phyloP scores from a whole-genome alignment of 2,888 invertebrate genomes.

The Unio pictorum region DNA sequence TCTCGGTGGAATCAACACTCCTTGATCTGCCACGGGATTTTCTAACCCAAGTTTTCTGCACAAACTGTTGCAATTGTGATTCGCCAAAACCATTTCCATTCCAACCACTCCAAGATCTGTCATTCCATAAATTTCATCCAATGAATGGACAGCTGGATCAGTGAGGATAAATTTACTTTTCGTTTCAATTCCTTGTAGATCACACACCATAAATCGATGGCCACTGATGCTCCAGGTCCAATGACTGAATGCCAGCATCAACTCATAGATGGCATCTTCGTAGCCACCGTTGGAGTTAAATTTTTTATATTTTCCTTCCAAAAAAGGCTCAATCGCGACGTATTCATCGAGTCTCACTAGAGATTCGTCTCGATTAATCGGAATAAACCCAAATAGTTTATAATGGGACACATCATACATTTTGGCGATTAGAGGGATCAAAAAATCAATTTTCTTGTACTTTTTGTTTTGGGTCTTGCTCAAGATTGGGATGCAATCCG shows the following conservation, averaged over 20 bases:
- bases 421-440: constrained; percentile 31
- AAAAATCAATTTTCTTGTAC: constrained; percentile 17
- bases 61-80: constrained; percentile 33
- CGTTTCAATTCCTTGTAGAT: constrained; percentile 33
- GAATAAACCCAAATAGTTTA: constrained; percentile 28
- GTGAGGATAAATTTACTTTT: constrained; percentile 28
- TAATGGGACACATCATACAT: constrained; percentile 34
- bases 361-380: constrained; percentile 21
- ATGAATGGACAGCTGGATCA: constrained; percentile 37
- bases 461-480: constrained; percentile 17
- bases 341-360: constrained; percentile 26
- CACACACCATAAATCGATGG: constrained; percentile 32
- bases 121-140: constrained; percentile 30
- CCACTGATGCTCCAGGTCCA: constrained; percentile 38
- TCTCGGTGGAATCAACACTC: constrained; percentile 8
- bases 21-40: constrained; percentile 20
- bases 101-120: constrained; percentile 38
- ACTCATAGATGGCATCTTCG: constrained; percentile 23
- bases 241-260: constrained; percentile 35
- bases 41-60: constrained; percentile 26
- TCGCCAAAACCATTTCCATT: constrained; percentile 31
- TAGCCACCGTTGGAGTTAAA: constrained; percentile 33
- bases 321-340: constrained; percentile 34
- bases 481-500: constrained; percentile 16
- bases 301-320: constrained; percentile 32